Base-by-base conservation (phyloP, 2,888 invertebrate species). In the Cryptus armator region DNA sequence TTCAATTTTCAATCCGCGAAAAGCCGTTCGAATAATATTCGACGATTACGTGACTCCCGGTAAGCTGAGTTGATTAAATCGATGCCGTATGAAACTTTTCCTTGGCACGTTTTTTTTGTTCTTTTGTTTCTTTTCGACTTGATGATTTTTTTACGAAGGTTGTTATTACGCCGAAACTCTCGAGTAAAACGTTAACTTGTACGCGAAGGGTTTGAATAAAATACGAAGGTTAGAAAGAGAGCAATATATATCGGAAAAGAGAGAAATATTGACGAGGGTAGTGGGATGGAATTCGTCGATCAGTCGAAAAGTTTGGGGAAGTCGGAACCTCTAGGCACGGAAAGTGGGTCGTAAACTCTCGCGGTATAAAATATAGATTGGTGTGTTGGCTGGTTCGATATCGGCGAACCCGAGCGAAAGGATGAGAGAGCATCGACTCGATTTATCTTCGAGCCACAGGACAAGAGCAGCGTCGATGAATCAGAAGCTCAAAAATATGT, bases 281-380 rank as follows among this genome's bases (percentile, higher is more conserved):
- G 62, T 14, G 14, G 59, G 32, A 62, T 19, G 29, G 67, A 66
- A 75, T 64, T 43, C 56, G 79, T 75, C 56, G 46, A 70, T 75
- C 83, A 48, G 79, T 66, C 66, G 67, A 67, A 83, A 83, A 80
- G 70, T 83, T 83, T 75, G 56, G 70, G 37, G 24, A 75, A 80
- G 64, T 80, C 37, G 24, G 16, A 16, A 37, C 19, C 48, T 68
- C 48, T 68, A 48, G 51, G 59, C 43, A 29, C 32, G 19, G 75
- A 75, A 83, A 83, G 62, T 83, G 66, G 83, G 83, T 83, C 83
- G 70, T 68, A 75, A 83, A 80, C 75, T 83, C 56, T 83, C 56
- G 44, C 19, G 46, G 67, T 74, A 80, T 66, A 70, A 70, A 83
- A 80, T 75, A 83, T 83, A 53, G 64, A 83, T 83, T 67, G 74